Percentiles rank a stretch among this genome's conserved stretches.
phyloP scores from a whole-genome alignment of 2,113 vertebrate genomes.

The Gobiocypris rarus region DNA sequence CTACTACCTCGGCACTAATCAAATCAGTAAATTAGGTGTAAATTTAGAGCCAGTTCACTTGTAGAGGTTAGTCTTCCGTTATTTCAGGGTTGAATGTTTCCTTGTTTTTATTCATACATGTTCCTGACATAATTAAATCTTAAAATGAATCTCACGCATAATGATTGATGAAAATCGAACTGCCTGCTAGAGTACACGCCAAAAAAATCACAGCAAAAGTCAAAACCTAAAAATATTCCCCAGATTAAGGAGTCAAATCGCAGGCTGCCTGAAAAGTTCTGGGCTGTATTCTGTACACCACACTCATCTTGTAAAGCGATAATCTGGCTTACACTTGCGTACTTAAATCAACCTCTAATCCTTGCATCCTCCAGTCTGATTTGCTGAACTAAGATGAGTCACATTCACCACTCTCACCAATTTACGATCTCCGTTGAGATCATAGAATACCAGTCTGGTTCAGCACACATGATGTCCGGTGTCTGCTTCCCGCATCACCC shows the following conservation, averaged over 20 bases:
- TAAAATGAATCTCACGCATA: background rate
- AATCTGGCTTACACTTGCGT: constrained; percentile 65
- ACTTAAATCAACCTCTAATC: constrained; percentile 69
- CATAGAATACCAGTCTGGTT: background rate
- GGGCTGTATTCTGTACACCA: constrained; percentile 57
- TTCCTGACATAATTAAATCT: background rate
- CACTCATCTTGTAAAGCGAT: constrained; percentile 72
- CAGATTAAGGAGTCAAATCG: constrained; percentile 59
- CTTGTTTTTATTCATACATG: background rate
- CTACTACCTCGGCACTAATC: background rate
- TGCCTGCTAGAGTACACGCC: background rate
- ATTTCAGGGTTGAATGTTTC: background rate
- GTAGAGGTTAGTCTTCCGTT: background rate
- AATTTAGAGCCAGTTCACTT: background rate
- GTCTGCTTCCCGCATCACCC: background rate
- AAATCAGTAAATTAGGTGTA: constrained; percentile 1
- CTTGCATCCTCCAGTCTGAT: constrained; percentile 45
- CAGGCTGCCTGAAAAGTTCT: constrained; percentile 49
- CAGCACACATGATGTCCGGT: background rate
- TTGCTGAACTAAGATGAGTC: background rate
- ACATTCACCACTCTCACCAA: background rate
- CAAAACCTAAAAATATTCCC: constrained; percentile 65
- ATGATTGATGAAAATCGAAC: background rate
- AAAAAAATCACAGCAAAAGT: constrained; percentile 7
- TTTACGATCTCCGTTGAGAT: constrained; percentile 40